Evolutionary conservation across 2,888 invertebrate species (phyloP).

Genomic region (Drosophila nr. medialis): DNA sequence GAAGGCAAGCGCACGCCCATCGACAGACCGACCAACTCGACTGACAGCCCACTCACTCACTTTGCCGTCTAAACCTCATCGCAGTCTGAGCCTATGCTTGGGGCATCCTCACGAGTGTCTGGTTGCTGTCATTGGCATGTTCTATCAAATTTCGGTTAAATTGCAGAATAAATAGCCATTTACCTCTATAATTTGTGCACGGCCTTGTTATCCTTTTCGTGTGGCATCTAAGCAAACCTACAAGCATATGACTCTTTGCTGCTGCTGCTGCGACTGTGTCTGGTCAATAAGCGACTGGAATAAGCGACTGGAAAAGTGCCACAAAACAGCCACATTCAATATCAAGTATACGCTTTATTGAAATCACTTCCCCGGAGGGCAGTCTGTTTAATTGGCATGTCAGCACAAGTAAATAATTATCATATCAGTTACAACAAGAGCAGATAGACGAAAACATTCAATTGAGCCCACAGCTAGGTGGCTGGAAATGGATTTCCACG

Average conservation of each 20-base stretch:
- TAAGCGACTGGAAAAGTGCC: conserved; percentile 12
- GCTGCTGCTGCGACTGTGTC: neutral
- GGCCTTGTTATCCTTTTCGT: conserved; percentile 63
- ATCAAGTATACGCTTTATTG: conserved; percentile 54
- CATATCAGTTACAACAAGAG: conserved; percentile 61
- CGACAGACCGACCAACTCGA: neutral
- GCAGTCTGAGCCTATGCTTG: neutral
- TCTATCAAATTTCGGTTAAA: conserved; percentile 78
- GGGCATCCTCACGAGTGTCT: conserved; percentile 28
- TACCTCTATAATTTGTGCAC: conserved; percentile 79
- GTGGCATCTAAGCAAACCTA: conserved; percentile 17
- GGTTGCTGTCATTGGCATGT: conserved; percentile 65
- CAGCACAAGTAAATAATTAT: conserved; percentile 67
- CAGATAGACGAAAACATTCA: conserved; percentile 10
- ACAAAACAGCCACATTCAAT: neutral
- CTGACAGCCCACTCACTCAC: neutral
- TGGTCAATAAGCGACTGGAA: neutral
- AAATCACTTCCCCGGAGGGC: conserved; percentile 18
- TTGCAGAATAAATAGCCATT: conserved; percentile 79
- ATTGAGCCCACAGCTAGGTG: conserved; percentile 4
- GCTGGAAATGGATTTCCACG: neutral
- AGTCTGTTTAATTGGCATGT: conserved; percentile 55
- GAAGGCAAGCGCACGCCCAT: conserved; percentile 28
- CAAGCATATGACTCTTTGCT: conserved; percentile 8
- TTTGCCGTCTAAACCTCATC: conserved; percentile 2